Evolutionary conservation across 2,113 vertebrate genomes (phyloP), one percentile per base, ranked within the genome.

Genomic region (Callipepla californica): DNA sequence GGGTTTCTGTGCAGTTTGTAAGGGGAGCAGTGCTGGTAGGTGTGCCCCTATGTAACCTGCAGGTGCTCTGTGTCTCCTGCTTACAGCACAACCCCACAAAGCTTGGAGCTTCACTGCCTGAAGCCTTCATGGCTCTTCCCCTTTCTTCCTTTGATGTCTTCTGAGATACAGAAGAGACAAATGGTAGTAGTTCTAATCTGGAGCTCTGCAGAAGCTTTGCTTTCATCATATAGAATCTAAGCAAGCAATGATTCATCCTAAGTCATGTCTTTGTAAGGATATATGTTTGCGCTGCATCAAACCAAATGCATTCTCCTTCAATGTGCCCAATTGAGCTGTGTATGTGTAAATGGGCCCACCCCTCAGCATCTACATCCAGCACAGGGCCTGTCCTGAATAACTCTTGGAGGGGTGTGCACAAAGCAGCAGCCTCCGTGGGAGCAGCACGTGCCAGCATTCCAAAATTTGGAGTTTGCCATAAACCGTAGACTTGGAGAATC

Each of bases 41-140:
- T 20, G 47, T 20, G 32, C 62, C 92, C 63, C 72, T 68, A 9
- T 2, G 1, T 82, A 59, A 57, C 36, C 12, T 5, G 47, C 42
- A 58, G 42, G 42, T 18, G 5, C 13, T 58, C 23, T 38, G 5
- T 48, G 36, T 65, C 62, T 62, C 51, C 75, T 15, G 57, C 42
- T 1, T 2, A 11, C 23, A 51, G 80, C 87, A 55, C 65, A 76
- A 6, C 4, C 40, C 45, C 85, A 75, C 32, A 4, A 6, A 14
- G 16, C 4, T 2, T 40, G 8, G 4, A 12, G 4, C 42, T 50
- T 13, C 48, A 6, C 36, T 3, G 8, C 47, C 4, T 0, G 38
- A 34, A 62, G 7, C 81, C 17, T 67, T 26, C 3, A 1, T 34
- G 51, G 38, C 62, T 47, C 47, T 20, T 13, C 42, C 53, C 11